Conservation (phyloP, 2,113 vertebrate species). For the Mastomys coucha region DNA sequence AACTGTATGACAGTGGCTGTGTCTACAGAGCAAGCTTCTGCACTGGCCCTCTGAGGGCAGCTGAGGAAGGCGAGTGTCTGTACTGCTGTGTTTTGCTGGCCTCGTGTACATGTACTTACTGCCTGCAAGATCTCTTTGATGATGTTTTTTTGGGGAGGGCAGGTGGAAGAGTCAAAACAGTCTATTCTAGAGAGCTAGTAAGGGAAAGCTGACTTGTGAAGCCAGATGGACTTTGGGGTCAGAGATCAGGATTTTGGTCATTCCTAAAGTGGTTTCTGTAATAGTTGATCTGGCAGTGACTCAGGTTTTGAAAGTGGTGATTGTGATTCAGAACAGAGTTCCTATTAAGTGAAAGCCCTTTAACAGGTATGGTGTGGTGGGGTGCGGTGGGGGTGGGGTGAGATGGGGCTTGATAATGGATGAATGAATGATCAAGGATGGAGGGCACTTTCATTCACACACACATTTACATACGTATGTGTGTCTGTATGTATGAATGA, state of each 20-base stretch:
- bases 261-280: not conserved
- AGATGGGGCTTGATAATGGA: not conserved
- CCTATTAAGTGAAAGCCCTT: not conserved
- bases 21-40: not conserved
- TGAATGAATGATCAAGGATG: slow-evolving; percentile 5
- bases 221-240: not conserved
- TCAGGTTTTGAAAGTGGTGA: not conserved
- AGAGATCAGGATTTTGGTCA: not conserved
- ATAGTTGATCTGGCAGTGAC: not conserved
- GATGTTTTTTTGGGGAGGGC: not conserved
- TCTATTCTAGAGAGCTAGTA: not conserved
- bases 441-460: not conserved
- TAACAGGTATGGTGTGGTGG: not conserved
- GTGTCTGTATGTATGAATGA: no score
- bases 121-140: not conserved
- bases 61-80: not conserved
- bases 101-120: fast-evolving
- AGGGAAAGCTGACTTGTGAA: not conserved
- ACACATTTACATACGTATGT: no score
- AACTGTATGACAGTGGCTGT: not conserved
- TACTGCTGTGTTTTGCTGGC: not conserved
- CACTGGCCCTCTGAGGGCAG: not conserved
- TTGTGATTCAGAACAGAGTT: not conserved
- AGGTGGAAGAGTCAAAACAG: not conserved
- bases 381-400: not conserved